Base-by-base conservation (phyloP, 2,113 vertebrate species). In the Bubalus kerabau region DNA sequence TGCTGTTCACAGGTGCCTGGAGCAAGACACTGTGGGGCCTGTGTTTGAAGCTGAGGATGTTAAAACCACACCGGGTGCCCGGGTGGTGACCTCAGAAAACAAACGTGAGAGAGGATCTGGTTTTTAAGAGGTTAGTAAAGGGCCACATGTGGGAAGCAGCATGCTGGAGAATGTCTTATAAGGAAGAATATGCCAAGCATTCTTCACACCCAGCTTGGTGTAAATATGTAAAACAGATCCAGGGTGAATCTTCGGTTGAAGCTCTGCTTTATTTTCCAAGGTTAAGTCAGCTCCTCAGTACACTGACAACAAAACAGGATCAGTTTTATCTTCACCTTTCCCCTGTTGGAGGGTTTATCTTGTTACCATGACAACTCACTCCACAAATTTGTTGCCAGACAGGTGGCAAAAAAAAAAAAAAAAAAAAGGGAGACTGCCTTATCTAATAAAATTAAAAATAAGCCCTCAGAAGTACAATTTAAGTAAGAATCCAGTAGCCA, bases 311-410 rank as follows among this genome's bases (percentile, higher is more conserved):
- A 78, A 71, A 21, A 86, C 23, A 57, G 11, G 32, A 96, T 80
- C 84, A 87, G 93, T 3, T 2, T 0, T 40, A 14, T 19, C 24
- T 89, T 3, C 0, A 1, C 90, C 6, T 54, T 86, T 52, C 12
- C 32, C 84, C 59, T 87, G 26, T 5, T 95, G n/a, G 36, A 96
- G 32, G 26, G 92, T 32, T 67, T 13, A 90, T 76, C 93, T 95
- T 76, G 96, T 98, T 98, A 92, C 98, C 89, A 96, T 98, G 96
- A 96, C 96, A 97, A 97, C 98, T 83, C 60, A 94, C 43, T 85
- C 82, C 71, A 91, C 87, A 82, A 11, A 54, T 30, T 21, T 32
- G 36, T 82, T 76, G 43, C 71, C 52, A 88, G 80, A 74, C 30
- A 56, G 0, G 7, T 19, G 74, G 28, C 71, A 30, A 62, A 96